A percentile compares a stretch with the other conserved stretches of the same genome.
These are phyloP conservation scores for Zootermopsis nevadensis DNA, from an alignment of 2,888 invertebrate genomes.

Conservation along the genomic window DNA sequence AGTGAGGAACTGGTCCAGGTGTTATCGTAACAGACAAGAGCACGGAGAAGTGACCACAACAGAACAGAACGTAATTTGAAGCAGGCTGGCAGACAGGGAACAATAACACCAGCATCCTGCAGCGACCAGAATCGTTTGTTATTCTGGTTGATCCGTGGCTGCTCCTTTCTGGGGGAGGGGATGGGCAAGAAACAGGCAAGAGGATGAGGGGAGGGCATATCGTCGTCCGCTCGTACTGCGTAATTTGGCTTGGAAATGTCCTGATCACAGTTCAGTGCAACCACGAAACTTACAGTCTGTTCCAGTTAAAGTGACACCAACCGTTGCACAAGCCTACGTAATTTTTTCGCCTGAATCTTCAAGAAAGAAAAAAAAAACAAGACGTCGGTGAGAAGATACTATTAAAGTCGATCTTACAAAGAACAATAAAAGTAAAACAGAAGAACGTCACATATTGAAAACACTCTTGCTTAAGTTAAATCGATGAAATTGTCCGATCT, in stretches of 20 bases:
- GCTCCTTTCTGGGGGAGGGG: no score
- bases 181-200: neutral
- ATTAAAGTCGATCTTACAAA: no score
- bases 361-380: no score
- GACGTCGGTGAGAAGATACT: no score
- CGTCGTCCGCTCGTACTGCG: neutral
- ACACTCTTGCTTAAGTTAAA: no score
- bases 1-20: no score
- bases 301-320: neutral
- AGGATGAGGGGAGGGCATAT: neutral
- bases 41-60: neutral
- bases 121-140: neutral
- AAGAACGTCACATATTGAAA: no score
- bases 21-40: no score
- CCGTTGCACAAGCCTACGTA: no score
- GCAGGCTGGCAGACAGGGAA: neutral
- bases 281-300: neutral
- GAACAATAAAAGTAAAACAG: no score
- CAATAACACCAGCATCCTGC: neutral
- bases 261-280: neutral
- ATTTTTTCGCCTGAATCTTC: no score
- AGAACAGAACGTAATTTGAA: neutral
- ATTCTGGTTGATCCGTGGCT: neutral
- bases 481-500: no score
- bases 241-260: constrained; percentile 38